Conservation (phyloP, 2,888 invertebrate species). For the Arrhopalites spinosus region DNA sequence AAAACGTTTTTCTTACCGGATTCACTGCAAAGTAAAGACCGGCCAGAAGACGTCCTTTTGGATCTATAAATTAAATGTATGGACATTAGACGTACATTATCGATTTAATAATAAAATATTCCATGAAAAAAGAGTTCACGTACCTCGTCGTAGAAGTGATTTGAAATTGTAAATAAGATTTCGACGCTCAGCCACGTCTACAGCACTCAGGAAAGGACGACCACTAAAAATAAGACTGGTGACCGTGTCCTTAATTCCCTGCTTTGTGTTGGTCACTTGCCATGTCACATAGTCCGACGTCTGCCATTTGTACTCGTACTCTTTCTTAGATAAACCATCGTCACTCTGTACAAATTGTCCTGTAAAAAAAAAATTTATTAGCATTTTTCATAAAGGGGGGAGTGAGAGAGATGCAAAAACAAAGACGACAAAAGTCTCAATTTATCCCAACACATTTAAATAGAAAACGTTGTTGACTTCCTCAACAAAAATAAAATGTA, state of each 20-base stretch:
- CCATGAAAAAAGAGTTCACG: too few relatives aligned
- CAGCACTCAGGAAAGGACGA: slow-evolving; percentile 65
- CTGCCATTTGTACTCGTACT: slow-evolving; percentile 80
- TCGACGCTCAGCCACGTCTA: slow-evolving; percentile 85
- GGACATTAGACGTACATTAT: too few relatives aligned
- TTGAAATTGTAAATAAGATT: slow-evolving; percentile 83
- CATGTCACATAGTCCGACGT: slow-evolving; percentile 80
- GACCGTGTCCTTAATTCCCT: slow-evolving; percentile 64
- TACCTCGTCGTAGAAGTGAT: slow-evolving; percentile 72
- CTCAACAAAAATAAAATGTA: too few relatives aligned
- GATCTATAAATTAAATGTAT: slow-evolving; percentile 64
- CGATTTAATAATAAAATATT: too few relatives aligned
- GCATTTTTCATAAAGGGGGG: not conserved
- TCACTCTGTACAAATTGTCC: slow-evolving; percentile 85
- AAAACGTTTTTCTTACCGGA: slow-evolving; percentile 45
- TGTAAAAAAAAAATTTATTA: slow-evolving; percentile 56
- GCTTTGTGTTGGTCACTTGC: slow-evolving; percentile 75
- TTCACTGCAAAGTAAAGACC: slow-evolving; percentile 84
- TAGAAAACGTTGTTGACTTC: too few relatives aligned
- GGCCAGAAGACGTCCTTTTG: slow-evolving; percentile 79
- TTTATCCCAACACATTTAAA: too few relatives aligned
- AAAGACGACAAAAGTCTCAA: not conserved
- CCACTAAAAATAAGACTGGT: slow-evolving; percentile 76
- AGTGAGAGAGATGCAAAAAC: not conserved
- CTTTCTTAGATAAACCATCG: slow-evolving; percentile 67